These are phyloP conservation scores for Pseudachorutes palmiensis DNA, from an alignment of 1,140 invertebrate genomes.

Conservation along the genomic window DNA sequence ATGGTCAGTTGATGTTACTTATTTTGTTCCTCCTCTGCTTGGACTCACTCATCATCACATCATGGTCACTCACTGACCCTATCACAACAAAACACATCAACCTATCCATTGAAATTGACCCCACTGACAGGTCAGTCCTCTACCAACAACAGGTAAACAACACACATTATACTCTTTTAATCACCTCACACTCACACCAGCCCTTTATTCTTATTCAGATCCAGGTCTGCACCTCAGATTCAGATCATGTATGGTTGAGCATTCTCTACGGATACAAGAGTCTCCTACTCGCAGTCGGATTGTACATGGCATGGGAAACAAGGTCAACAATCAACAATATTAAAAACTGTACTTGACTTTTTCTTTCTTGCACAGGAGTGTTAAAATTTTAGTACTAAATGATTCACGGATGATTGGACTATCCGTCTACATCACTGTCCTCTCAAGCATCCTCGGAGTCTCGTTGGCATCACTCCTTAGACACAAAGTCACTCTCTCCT, in stretches of 20 bases:
- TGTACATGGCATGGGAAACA: conserved; percentile 98
- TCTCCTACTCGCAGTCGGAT: conserved; percentile 72
- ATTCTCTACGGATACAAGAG: conserved; percentile 84
- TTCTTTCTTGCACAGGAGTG: conserved; percentile 53
- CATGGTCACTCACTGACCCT: conserved; percentile 73
- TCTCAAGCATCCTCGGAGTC: conserved; percentile 74
- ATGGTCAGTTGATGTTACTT: conserved; percentile 69
- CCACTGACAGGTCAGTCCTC: conserved; percentile 65
- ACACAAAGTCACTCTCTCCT: conserved; percentile 72
- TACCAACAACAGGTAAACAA: conserved; percentile 70
- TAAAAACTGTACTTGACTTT: conserved; percentile 9
- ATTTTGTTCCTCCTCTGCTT: conserved; percentile 67
- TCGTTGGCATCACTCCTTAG: conserved; percentile 75
- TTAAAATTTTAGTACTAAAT: conserved; percentile 92
- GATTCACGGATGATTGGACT: conserved; percentile 94
- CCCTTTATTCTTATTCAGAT: conserved; percentile 51
- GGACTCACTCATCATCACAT: conserved; percentile 65
- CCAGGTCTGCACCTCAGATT: conserved; percentile 74
- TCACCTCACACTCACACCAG: too few species aligned
- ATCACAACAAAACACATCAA: conserved; percentile 75
- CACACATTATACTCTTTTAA: background rate
- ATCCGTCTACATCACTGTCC: conserved; percentile 84
- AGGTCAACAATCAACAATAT: conserved; percentile 44
- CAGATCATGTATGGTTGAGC: conserved; percentile 76
- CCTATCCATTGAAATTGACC: conserved; percentile 67